These are phyloP conservation scores for Andrena bicolor DNA, from an alignment of 2,888 invertebrate species.

Conservation along the genomic window DNA sequence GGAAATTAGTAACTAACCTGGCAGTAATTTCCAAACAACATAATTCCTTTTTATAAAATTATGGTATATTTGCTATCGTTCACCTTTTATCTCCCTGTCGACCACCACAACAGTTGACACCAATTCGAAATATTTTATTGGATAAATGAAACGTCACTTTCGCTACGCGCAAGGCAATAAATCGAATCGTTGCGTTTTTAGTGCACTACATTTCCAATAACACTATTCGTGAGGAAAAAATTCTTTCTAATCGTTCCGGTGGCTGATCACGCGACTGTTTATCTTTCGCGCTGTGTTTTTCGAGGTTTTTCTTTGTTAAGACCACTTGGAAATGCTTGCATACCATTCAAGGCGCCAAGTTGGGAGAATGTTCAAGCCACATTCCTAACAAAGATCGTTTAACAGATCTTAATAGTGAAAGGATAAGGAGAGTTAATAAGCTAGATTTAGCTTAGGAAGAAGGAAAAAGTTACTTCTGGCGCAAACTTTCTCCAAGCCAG, in stretches of 20 bases:
- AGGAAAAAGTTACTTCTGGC: constrained; percentile 6
- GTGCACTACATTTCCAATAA: too few relatives aligned
- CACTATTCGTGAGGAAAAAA: too few relatives aligned
- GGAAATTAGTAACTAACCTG: too few relatives aligned
- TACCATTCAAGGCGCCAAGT: neutral
- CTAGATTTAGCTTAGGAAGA: neutral
- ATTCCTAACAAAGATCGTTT: constrained; percentile 4
- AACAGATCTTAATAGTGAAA: constrained; percentile 46
- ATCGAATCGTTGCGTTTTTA: too few relatives aligned
- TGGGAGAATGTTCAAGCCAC: neutral
- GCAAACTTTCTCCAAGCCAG: constrained; percentile 46
- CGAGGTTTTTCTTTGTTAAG: neutral
- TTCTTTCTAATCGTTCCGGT: neutral
- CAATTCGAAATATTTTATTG: too few relatives aligned
- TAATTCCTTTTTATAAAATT: too few relatives aligned
- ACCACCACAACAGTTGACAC: too few relatives aligned
- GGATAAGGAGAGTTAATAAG: constrained; percentile 47
- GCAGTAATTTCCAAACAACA: too few relatives aligned
- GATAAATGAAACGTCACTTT: too few relatives aligned
- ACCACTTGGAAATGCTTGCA: constrained; percentile 23
- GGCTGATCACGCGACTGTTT: neutral
- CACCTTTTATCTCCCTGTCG: too few relatives aligned
- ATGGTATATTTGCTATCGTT: too few relatives aligned
- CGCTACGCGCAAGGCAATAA: too few relatives aligned
- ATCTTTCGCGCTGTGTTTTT: neutral